Evolutionary conservation across 2,113 vertebrate species (phyloP), one percentile per base, ranked within the genome.

Genomic region (Mormyrus lacerda): DNA sequence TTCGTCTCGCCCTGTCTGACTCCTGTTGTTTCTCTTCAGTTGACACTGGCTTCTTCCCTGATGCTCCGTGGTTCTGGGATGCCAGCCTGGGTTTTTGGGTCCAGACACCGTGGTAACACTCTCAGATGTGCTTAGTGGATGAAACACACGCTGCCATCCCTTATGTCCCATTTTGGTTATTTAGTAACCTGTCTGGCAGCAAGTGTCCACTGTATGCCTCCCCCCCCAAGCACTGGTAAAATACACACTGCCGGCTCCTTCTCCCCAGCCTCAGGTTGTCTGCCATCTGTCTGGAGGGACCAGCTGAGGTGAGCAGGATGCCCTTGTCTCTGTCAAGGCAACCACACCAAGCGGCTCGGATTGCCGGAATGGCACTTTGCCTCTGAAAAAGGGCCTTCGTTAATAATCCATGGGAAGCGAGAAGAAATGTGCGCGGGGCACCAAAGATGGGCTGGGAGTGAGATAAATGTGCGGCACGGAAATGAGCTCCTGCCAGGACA

Each of bases 321-420:
- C 61, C 27, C 35, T 61, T 84, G 10, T 47, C 73, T 88, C 47
- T 21, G 65, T 53, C 84, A 42, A 44, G 39, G 50, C 42, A 6
- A 44, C 39, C 24, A 9, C 21, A 13, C 39, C 51, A 89, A 51
- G 13, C 24, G 27, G 88, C 65, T 88, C 58, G 19, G 65, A 88
- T 48, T 44, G 47, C 73, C 21, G 21, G 47, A 88, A 6, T 8
- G 27, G 88, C 69, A 48, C 19, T 82, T 19, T 31, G 51, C 4
- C 73, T 44, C 47, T 50, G 15, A 27, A 58, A 58, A n/a, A 83
- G 51, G 50, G 27, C 35, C 69, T 84, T 84, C 50, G 76, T 89
- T 89, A 89, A 55, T 83, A 84, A 89, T 89, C 88, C 35, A 89
- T 85, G 88, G 51, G n/a, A 39, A 39, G 3, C 7, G 76, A 45